A percentile compares a stretch with the other conserved stretches of the same genome.
Evolutionary conservation across 2,113 vertebrate genomes (phyloP).

Genomic region (Uria aalge): DNA sequence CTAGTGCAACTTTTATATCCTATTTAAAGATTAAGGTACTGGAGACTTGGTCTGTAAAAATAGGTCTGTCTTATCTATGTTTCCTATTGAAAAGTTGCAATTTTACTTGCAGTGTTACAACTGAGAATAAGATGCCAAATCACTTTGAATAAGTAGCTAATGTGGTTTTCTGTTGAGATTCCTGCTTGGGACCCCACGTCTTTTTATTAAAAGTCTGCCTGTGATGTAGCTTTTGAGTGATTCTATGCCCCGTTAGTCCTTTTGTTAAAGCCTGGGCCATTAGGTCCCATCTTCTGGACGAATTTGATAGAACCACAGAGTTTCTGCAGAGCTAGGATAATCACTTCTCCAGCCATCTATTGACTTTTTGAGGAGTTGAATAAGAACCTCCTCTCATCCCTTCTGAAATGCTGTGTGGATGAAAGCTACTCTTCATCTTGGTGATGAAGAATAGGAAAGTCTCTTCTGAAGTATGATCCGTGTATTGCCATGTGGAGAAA

Average conservation of each 20-base stretch:
- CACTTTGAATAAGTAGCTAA: background rate
- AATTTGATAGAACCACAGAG: background rate
- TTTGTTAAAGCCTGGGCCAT: background rate
- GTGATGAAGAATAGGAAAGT: background rate
- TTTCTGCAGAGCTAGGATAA: background rate
- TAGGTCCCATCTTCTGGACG: background rate
- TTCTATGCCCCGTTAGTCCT: background rate
- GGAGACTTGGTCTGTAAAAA: background rate
- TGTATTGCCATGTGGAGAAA: background rate
- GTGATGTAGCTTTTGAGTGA: background rate
- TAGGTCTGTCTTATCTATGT: background rate
- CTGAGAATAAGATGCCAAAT: background rate
- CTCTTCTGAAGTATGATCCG: background rate
- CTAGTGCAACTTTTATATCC: background rate
- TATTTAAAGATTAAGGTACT: background rate
- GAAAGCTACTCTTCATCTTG: background rate
- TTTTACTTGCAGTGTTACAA: background rate
- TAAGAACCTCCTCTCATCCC: background rate
- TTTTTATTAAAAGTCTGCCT: background rate
- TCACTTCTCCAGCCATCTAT: background rate
- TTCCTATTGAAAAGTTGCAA: background rate
- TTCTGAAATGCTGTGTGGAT: background rate
- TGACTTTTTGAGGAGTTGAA: background rate
- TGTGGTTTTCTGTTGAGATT: background rate
- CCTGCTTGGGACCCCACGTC: background rate